Percentiles rank a stretch among this genome's conserved stretches.
Evolutionary conservation across 2,113 vertebrate genomes (phyloP).

Genomic region (Urocynchramus pylzowi): DNA sequence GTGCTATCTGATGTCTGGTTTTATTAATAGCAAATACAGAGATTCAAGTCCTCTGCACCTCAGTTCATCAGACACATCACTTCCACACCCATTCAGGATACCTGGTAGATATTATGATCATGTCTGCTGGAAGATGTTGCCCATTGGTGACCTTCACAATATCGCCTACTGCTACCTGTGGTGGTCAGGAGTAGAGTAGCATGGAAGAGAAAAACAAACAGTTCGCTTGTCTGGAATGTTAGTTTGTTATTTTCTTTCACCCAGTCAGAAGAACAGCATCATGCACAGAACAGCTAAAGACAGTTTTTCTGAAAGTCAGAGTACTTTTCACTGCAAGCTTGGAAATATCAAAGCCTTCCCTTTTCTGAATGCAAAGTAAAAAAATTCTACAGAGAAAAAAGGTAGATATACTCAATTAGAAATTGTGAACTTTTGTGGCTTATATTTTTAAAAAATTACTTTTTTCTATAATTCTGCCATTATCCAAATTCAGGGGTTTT

Average conservation of each 20-base stretch:
- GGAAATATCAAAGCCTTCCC: not conserved
- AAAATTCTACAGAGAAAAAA: not conserved
- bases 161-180: constrained; percentile 96
- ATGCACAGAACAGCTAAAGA: constrained; percentile 10
- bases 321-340: constrained; percentile 17
- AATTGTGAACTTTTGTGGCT: not conserved
- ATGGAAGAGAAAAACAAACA: constrained; percentile 65
- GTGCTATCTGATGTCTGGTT: not conserved
- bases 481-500: not conserved
- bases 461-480: not conserved
- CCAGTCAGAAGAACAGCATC: not conserved
- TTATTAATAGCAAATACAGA: constrained; percentile 1
- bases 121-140: constrained; percentile 96
- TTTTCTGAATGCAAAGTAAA: not conserved
- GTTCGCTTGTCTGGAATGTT: constrained; percentile 24
- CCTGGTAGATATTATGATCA: constrained; percentile 96
- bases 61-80: constrained; percentile 59
- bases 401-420: fast-evolving
- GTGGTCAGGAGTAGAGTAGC: constrained; percentile 70
- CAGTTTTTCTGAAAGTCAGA: not conserved
- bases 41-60: constrained; percentile 33
- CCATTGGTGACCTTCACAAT: constrained; percentile 98
- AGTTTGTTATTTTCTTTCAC: constrained; percentile 48
- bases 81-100: constrained; percentile 57
- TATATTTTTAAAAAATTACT: not conserved